Base-by-base conservation (phyloP, 2,888 invertebrate genomes). In the Xestia rhomboidea region DNA sequence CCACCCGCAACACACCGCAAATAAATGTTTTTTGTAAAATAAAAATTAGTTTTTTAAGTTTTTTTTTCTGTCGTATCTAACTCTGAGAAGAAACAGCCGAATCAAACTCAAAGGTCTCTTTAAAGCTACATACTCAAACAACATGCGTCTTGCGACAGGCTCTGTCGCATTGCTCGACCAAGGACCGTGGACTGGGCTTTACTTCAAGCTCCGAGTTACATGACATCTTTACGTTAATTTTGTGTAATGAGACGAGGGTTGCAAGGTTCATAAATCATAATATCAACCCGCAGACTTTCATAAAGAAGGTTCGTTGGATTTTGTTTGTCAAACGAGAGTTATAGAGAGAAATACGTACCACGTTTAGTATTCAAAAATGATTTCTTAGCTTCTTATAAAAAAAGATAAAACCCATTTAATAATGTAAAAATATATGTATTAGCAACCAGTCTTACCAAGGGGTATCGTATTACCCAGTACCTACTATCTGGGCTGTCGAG, bases 251-350 rank as follows among this genome's bases (percentile, higher is more conserved):
- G 68, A 68, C 64, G 68, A 6, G 44, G 3, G 54, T 18, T 54
- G 15, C 24, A 1, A 34, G 76, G 63, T 68, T 57, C 79, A 68
- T 82, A 82, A 75, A 75, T 68, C 68, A 68, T 75, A 68, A 62
- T 62, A 30, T 73, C 49, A 57, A 24, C 30, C 30, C 30, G 30
- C 64, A 57, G 41, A 80, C 15, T 46, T 21, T 41, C 41, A 6
- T 51, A 73, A 27, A 60, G 27, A 57, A 15, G 41, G 24, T 66
- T 66, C 49, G 27, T 62, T 66, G 8, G 27, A n/a, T 63, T 63
- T 24, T 1, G 63, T 63, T 1, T 63, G 13, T 2, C 5, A 54
- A 34, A 4, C 62, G n/a, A 38, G 38, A 7, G 13, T 63, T 38
- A n/a, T n/a, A n/a, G n/a, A n/a, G 38, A 38, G 63, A 38, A 63